Conservation (phyloP, 2,888 invertebrate species). For the Corythucha ciliata region DNA sequence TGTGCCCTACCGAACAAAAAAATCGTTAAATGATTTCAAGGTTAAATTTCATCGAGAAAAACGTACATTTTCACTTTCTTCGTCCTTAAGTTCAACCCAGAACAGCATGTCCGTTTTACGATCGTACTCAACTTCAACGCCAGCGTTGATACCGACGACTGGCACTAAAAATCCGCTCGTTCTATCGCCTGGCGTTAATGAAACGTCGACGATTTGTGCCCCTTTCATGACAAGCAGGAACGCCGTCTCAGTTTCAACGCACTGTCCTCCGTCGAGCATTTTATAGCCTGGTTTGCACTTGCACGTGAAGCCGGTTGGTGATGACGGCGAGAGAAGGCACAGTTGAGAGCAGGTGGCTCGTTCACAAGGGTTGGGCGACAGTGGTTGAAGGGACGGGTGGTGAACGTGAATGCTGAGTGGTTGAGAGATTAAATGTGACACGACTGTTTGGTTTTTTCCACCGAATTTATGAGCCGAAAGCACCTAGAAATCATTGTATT, state of each 20-base stretch:
- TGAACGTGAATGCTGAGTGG: conserved; percentile 92
- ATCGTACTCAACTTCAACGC: conserved; percentile 86
- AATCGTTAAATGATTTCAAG: conserved; percentile 4
- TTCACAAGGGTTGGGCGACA: conserved; percentile 65
- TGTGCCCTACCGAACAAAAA: conserved; percentile 57
- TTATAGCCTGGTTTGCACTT: conserved; percentile 85
- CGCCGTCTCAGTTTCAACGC: conserved; percentile 74
- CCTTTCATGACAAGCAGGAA: conserved; percentile 85
- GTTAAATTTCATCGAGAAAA: background rate
- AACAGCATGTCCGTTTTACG: conserved; percentile 72
- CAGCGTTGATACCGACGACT: conserved; percentile 79
- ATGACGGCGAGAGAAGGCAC: conserved; percentile 76
- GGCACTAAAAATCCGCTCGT: conserved; percentile 73
- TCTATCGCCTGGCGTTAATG: conserved; percentile 63
- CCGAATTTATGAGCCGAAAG: conserved; percentile 84
- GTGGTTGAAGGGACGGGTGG: conserved; percentile 87
- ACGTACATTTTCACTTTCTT: conserved; percentile 47
- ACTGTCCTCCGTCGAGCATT: conserved; percentile 53
- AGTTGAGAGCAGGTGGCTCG: conserved; percentile 73
- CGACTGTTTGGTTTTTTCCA: conserved; percentile 84
- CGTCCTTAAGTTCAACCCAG: conserved; percentile 75
- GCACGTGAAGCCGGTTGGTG: conserved; percentile 65
- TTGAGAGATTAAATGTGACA: conserved; percentile 87
- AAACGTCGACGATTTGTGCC: conserved; percentile 78
- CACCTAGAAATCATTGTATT: conserved; percentile 30